Evolutionary conservation across 2,797 vertebrate genomes (phyloP), one percentile per base, ranked within the genome.

Genomic region (Epinephelus awoara): DNA sequence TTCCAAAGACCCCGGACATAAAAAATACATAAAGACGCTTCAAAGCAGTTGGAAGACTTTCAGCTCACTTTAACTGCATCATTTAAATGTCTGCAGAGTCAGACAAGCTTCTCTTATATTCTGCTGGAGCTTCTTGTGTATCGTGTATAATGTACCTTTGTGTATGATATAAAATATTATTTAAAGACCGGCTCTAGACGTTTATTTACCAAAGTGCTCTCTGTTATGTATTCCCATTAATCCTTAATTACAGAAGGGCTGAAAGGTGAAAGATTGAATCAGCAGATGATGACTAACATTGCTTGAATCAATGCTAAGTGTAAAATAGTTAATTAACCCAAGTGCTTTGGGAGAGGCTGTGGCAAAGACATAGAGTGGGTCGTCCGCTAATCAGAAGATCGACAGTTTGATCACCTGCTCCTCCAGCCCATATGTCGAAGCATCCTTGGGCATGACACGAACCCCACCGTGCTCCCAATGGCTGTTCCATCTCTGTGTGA

Each of bases 141-240:
- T 42, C 38, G 61, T 1, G 21, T 51, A 81, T 70, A 82, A 81
- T 65, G 29, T 27, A 25, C 42, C 58, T 68, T 82, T 67, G 67
- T 80, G 58, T 80, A 17, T 19, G 46, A 52, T 64, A 75, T 87
- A 76, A 87, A 88, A 84, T n/a, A 77, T 74, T 2, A 72, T 80
- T 80, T 55, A 73, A 85, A 55, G 64, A 50, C 17, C 29, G 54
- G n/a, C 77, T 71, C 15, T 40, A 38, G 25, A 47, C 7, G 13
- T 68, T 50, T 11, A 10, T 74, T 84, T 61, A 65, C 40, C 63
- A 49, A 47, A 57, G 25, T 66, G 34, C 23, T 65, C 11, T 63
- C 47, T 58, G 13, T 54, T 23, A 56, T 77, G 55, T 67, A 34
- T 34, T 34, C 1, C 0, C 7, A 46, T 63, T 55, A 44, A 15